Evolutionary conservation across 2,113 vertebrate genomes (phyloP).

Genomic region (Tricholaema leucomelas): DNA sequence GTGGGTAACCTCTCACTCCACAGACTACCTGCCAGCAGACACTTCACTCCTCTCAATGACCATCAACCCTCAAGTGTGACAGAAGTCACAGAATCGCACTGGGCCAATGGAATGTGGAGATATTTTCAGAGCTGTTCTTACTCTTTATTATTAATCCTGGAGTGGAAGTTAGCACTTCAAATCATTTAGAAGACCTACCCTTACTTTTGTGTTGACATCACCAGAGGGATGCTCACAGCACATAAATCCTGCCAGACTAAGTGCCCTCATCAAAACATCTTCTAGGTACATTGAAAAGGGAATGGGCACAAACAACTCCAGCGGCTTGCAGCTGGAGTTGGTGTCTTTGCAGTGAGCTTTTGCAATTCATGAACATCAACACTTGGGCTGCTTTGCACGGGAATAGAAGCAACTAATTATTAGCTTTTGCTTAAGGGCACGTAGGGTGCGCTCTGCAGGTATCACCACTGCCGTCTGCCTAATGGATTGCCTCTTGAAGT

Average conservation of each 20-base stretch:
- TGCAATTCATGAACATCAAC: conserved; percentile 67
- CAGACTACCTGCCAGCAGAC: neutral
- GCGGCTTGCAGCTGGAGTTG: conserved; percentile 50
- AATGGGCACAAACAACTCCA: conserved; percentile 75
- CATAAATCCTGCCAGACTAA: conserved; percentile 64
- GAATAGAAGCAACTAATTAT: conserved; percentile 78
- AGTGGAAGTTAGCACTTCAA: conserved; percentile 56
- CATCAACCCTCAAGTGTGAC: neutral
- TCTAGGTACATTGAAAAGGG: conserved; percentile 77
- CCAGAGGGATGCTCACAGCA: conserved; percentile 52
- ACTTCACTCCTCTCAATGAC: neutral
- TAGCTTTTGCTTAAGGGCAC: conserved; percentile 78
- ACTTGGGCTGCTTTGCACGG: conserved; percentile 60
- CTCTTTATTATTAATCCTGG: conserved; percentile 41
- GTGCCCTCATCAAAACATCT: conserved; percentile 72
- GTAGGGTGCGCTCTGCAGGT: conserved; percentile 77
- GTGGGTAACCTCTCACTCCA: neutral
- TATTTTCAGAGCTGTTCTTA: conserved; percentile 29
- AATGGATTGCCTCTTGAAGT: conserved; percentile 70
- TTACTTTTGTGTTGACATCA: conserved; percentile 65
- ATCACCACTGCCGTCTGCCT: conserved; percentile 41
- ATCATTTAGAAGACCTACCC: conserved; percentile 50
- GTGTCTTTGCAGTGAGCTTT: conserved; percentile 58
- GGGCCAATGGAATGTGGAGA: neutral
- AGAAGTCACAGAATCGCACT: neutral